phyloP scores from a whole-genome alignment of 2,797 vertebrate species.

The Jordanella pulchra region DNA sequence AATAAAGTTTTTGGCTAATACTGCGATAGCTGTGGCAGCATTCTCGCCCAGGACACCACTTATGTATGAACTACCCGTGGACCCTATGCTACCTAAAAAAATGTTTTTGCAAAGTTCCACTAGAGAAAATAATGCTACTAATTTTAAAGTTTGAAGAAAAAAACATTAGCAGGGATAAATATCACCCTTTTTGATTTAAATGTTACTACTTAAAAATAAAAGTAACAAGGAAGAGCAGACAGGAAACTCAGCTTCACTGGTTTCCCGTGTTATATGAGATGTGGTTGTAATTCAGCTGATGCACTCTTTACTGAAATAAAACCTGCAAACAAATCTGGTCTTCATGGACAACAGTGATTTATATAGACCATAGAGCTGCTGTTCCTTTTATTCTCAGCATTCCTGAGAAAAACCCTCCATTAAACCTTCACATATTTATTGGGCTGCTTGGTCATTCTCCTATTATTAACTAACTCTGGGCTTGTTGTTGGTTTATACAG shows the following conservation, averaged over 20 bases:
- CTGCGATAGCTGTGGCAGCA: neutral
- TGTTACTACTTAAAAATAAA: neutral
- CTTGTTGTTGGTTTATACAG: constrained; percentile 5
- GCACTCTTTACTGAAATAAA: neutral
- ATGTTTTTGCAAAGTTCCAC: neutral
- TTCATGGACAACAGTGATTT: neutral
- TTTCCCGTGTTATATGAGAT: neutral
- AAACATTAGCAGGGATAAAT: neutral
- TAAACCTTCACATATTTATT: constrained; percentile 7
- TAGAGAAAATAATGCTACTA: neutral
- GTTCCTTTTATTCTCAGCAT: neutral
- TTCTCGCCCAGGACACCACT: neutral
- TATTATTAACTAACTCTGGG: constrained; percentile 14
- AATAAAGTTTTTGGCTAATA: neutral
- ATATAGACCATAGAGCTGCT: neutral
- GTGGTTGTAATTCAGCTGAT: neutral
- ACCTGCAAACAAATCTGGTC: constrained; percentile 10
- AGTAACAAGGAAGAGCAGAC: neutral
- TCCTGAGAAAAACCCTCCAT: constrained; percentile 5
- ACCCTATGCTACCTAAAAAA: too few species aligned
- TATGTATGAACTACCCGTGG: neutral
- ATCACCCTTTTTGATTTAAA: neutral
- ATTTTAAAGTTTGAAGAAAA: too few species aligned
- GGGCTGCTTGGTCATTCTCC: neutral
- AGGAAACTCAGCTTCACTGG: neutral